A percentile compares a stretch with the other conserved stretches of the same genome.
These are phyloP conservation scores for Podiceps cristatus DNA, from an alignment of 2,113 vertebrate species.

Conservation along the genomic window DNA sequence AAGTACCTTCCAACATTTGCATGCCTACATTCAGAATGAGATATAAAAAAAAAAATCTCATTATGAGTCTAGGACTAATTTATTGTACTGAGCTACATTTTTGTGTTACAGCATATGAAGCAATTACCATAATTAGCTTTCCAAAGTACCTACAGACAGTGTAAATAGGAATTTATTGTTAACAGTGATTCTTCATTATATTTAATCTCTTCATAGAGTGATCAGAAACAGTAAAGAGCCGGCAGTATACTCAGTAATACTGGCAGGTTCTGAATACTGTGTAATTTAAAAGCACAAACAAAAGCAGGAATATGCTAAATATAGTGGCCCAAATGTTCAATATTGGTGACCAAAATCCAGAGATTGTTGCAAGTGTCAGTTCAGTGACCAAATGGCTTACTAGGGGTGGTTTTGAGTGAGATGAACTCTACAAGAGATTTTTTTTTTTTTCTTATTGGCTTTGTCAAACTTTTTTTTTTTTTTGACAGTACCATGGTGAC, in stretches of 20 bases:
- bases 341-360: background rate
- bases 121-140: background rate
- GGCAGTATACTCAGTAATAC: background rate
- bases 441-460: background rate
- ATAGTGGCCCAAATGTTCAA: background rate
- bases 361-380: background rate
- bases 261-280: background rate
- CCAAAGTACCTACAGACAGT: background rate
- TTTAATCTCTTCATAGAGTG: background rate
- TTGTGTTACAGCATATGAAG: background rate
- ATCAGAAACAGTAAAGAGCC: background rate
- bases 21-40: background rate
- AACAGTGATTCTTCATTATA: background rate
- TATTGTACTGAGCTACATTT: background rate
- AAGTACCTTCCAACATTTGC: background rate
- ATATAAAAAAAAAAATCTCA: background rate
- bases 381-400: background rate
- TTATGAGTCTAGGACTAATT: background rate
- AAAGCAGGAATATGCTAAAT: background rate
- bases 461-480: background rate
- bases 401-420: background rate
- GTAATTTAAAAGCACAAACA: background rate
- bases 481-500: background rate
- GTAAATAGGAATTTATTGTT: background rate
- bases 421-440: background rate